Conservation (phyloP, 2,113 vertebrate species). For the Tapirus terrestris region DNA sequence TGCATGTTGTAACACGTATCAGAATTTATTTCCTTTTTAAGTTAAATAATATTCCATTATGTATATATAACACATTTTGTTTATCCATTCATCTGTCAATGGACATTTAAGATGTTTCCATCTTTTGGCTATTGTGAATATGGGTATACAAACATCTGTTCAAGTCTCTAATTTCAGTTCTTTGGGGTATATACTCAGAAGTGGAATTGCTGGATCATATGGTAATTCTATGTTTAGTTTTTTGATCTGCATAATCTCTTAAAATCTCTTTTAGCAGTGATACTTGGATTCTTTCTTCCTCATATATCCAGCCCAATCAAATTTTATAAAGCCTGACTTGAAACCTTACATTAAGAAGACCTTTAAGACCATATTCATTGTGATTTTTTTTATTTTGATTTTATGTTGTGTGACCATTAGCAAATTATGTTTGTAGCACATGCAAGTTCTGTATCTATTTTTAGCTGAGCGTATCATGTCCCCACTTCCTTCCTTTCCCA, state of each 20-base stretch:
- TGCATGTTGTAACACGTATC: neutral
- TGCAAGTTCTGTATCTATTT: neutral
- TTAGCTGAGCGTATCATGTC: neutral
- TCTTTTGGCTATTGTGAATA: no score
- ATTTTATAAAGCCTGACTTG: neutral
- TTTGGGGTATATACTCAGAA: neutral
- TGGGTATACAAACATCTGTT: neutral
- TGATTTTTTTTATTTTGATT: neutral
- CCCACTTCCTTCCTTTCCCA: neutral
- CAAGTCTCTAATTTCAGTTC: neutral
- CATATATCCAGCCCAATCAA: neutral
- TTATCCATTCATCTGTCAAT: no score
- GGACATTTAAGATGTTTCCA: no score
- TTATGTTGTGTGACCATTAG: neutral
- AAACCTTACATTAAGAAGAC: neutral
- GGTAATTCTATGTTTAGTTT: neutral
- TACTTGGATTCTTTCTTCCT: neutral
- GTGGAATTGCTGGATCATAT: neutral
- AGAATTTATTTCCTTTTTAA: neutral
- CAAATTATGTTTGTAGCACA: neutral
- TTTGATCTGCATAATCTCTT: neutral
- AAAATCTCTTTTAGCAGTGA: neutral
- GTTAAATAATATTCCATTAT: no score
- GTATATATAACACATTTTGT: no score
- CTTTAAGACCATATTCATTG: neutral